Percentiles rank a stretch among this genome's conserved stretches.
Evolutionary conservation across 2,113 vertebrate genomes (phyloP).

Genomic region (Tachuris rubrigastra): DNA sequence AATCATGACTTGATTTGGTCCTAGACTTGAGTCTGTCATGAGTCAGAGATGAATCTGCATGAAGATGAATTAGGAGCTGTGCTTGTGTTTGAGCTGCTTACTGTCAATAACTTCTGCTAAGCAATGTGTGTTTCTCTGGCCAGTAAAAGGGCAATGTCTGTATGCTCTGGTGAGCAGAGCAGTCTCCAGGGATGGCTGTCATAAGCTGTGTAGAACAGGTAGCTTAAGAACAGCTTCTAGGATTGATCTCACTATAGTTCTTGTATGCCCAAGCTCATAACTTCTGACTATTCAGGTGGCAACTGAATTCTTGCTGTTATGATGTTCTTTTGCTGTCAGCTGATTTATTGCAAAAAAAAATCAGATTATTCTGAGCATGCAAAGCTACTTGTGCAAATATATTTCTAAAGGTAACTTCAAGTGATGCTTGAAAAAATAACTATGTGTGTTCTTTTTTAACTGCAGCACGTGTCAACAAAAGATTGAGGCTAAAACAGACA

Average conservation of each 20-base stretch:
- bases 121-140: not conserved
- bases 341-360: not conserved
- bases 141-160: not conserved
- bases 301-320: not conserved
- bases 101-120: not conserved
- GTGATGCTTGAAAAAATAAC: not conserved
- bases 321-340: not conserved
- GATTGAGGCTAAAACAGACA: not conserved
- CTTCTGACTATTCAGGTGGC: not conserved
- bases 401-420: not conserved
- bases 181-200: not conserved
- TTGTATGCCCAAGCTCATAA: not conserved
- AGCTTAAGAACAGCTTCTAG: not conserved
- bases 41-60: not conserved
- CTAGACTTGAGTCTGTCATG: not conserved
- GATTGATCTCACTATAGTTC: not conserved
- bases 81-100: not conserved
- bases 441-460: not conserved
- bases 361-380: not conserved
- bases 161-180: not conserved
- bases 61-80: not conserved
- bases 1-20: not conserved
- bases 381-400: not conserved
- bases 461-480: slow-evolving; percentile 46
- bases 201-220: not conserved